These are phyloP conservation scores for Psilanteris sp. DNA, from an alignment of 1,140 invertebrate species.

Conservation along the genomic window DNA sequence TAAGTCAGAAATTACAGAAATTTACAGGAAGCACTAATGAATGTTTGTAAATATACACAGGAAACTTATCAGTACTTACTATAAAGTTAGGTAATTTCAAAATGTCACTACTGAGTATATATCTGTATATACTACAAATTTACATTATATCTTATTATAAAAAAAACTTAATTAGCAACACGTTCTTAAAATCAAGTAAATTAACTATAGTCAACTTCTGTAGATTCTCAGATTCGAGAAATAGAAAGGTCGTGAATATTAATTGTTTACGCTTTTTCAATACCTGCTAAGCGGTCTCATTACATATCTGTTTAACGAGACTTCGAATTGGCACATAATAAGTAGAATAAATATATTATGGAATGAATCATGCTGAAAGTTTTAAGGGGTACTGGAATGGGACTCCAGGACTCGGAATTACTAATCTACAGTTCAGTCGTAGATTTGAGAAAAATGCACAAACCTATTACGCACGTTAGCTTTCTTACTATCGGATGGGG, in stretches of 20 bases:
- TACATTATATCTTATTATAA: no score
- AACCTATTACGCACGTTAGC: not conserved
- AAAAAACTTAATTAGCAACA: no score
- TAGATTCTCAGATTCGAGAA: constrained; percentile 15
- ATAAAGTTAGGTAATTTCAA: no score
- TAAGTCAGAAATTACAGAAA: no score
- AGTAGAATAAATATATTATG: constrained; percentile 11
- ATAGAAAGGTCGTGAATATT: constrained; percentile 18
- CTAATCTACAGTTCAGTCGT: not conserved
- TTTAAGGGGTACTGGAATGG: not conserved
- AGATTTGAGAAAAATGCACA: not conserved
- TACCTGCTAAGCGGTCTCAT: constrained; percentile 11
- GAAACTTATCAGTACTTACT: no score
- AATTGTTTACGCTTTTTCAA: constrained; percentile 9
- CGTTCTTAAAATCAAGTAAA: no score
- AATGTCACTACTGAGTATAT: no score
- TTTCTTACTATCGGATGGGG: no score
- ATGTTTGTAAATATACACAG: no score
- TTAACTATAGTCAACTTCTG: constrained; percentile 11
- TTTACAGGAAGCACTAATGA: no score
- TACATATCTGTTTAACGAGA: not conserved
- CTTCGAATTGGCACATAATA: constrained; percentile 41
- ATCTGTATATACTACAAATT: no score
- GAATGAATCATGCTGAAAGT: constrained; percentile 5
- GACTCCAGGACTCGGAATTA: not conserved